Conservation (phyloP, 2,113 vertebrate genomes). For the Rhinichthys klamathensis region DNA sequence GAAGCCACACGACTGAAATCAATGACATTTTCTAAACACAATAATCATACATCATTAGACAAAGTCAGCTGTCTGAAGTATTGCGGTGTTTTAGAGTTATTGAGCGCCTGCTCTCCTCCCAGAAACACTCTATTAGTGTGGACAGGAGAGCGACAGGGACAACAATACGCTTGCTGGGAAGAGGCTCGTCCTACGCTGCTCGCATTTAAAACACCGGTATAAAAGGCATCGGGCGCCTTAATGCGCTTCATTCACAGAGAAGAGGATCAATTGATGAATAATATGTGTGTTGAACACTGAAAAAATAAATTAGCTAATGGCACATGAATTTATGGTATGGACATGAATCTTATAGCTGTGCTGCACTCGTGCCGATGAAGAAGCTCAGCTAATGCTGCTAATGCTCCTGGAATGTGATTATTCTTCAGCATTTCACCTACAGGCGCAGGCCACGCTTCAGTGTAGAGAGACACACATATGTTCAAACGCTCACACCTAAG, state of each 20-base stretch:
- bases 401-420: not conserved
- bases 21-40: not conserved
- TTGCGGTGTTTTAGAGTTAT: too few relatives aligned
- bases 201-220: not conserved
- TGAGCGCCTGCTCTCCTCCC: too few relatives aligned
- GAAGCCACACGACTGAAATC: not conserved
- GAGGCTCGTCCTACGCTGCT: not conserved
- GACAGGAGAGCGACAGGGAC: not conserved
- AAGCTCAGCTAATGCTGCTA: slow-evolving; percentile 5
- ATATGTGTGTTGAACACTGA: not conserved
- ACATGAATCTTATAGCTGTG: not conserved
- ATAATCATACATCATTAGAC: not conserved
- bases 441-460: not conserved
- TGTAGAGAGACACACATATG: too few relatives aligned
- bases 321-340: not conserved
- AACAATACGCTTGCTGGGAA: not conserved
- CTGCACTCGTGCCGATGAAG: too few relatives aligned
- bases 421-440: not conserved
- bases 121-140: not conserved
- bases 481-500: too few relatives aligned
- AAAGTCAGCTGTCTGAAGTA: not conserved
- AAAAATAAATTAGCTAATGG: slow-evolving; percentile 4
- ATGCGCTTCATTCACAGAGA: not conserved
- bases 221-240: not conserved
- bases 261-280: not conserved